Percentiles rank a stretch among this genome's conserved stretches.
Conservation (phyloP, 2,797 vertebrate species). For the Rhynchonycteris naso region DNA sequence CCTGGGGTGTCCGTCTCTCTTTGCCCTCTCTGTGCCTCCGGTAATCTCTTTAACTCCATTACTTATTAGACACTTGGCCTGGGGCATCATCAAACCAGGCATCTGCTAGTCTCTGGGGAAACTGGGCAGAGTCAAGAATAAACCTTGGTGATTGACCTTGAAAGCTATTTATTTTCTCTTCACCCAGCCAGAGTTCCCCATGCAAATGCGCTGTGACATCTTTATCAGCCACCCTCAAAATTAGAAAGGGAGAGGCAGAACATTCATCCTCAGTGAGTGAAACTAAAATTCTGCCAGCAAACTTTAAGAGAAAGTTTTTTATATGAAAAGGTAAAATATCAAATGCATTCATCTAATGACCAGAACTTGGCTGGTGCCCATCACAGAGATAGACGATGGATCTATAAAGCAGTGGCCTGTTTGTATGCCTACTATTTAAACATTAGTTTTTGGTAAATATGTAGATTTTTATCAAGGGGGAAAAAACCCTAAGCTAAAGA, state of each 20-base stretch:
- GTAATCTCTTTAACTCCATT: background rate
- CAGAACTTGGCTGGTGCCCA: background rate
- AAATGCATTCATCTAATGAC: background rate
- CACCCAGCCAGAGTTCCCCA: constrained; percentile 30
- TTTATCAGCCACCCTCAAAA: constrained; percentile 66
- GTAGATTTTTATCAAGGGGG: background rate
- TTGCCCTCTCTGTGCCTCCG: background rate
- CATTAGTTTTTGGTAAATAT: constrained; percentile 26
- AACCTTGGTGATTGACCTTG: constrained; percentile 67
- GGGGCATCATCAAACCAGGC: background rate
- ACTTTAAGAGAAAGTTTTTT: constrained; percentile 42
- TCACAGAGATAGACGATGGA: no score
- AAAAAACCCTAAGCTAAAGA: background rate
- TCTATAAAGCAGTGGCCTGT: background rate
- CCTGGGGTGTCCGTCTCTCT: background rate
- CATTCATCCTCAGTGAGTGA: constrained; percentile 35
- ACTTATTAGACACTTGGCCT: constrained; percentile 9
- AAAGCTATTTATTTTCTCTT: constrained; percentile 57
- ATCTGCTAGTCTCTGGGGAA: constrained; percentile 22
- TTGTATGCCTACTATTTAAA: constrained; percentile 26
- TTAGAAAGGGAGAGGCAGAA: constrained; percentile 65
- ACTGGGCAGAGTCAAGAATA: constrained; percentile 25
- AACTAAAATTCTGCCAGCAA: constrained; percentile 45
- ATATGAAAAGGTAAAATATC: constrained; percentile 13
- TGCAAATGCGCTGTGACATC: constrained; percentile 64